A percentile compares a stretch with the other conserved stretches of the same genome.
These are phyloP conservation scores for Plectropomus leopardus DNA, from an alignment of 2,113 vertebrate genomes.

Conservation along the genomic window DNA sequence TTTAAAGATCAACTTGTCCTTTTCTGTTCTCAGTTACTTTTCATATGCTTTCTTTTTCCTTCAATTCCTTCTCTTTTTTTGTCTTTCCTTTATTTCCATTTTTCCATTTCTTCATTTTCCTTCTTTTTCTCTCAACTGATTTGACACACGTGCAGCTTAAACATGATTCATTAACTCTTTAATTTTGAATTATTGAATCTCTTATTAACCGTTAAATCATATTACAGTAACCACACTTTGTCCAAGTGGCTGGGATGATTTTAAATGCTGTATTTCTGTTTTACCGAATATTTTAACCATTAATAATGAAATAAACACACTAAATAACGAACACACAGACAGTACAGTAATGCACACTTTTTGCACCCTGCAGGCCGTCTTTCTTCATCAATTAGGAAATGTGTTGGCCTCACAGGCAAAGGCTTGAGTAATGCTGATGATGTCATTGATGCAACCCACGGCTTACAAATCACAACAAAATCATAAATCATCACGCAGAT, in stretches of 20 bases:
- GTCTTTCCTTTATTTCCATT: background rate
- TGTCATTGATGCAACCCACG: conserved; percentile 81
- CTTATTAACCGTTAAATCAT: background rate
- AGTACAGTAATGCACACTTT: background rate
- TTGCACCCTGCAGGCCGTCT: conserved; percentile 7
- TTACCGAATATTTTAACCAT: too few species aligned
- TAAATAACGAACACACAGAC: too few species aligned
- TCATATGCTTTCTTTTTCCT: too few species aligned
- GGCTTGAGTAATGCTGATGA: conserved; percentile 73
- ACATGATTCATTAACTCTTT: background rate
- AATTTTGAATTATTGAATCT: background rate
- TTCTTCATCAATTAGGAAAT: conserved; percentile 59
- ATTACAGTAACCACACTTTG: background rate
- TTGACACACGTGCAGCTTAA: background rate
- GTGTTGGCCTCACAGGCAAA: conserved; percentile 43
- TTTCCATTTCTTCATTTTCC: conserved; percentile 15
- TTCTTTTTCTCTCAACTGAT: background rate
- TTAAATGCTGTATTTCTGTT: background rate
- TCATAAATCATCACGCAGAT: conserved; percentile 85
- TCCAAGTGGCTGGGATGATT: background rate
- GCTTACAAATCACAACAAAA: conserved; percentile 78
- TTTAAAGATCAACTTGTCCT: too few species aligned
- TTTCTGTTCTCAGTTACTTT: too few species aligned
- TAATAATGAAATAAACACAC: background rate
- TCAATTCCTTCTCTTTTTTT: background rate